Evolutionary conservation across 2,797 vertebrate genomes (phyloP).

Genomic region (Hypotaenidia okinawae): DNA sequence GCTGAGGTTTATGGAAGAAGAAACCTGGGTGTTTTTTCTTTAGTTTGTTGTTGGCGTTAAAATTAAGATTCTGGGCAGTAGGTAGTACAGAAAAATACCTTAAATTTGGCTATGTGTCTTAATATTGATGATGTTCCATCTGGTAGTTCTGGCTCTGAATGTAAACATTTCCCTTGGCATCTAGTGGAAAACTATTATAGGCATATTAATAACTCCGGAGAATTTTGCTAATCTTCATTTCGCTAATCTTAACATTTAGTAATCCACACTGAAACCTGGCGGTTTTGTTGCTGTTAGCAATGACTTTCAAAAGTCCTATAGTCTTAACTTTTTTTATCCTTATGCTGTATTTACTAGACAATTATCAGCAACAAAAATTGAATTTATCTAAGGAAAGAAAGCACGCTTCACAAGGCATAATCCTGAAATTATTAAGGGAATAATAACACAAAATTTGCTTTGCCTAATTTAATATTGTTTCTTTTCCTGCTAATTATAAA

Average conservation of each 20-base stretch:
- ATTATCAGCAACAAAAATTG: background rate
- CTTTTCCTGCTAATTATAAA: background rate
- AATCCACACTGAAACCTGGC: background rate
- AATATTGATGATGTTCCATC: background rate
- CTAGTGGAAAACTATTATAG: constrained; percentile 10
- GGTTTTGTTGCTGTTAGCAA: background rate
- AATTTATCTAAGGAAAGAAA: background rate
- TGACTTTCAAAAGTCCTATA: constrained; percentile 7
- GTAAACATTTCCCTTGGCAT: constrained; percentile 1
- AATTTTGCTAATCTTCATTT: constrained; percentile 33
- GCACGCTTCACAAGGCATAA: background rate
- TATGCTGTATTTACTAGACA: background rate
- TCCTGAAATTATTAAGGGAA: background rate
- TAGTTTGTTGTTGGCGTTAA: background rate
- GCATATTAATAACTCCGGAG: constrained; percentile 20
- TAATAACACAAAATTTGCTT: background rate
- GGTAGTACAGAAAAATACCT: background rate
- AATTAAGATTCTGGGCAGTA: background rate
- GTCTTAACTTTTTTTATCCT: background rate
- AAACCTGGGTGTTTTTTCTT: background rate
- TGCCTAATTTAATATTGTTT: background rate
- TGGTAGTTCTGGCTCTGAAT: background rate
- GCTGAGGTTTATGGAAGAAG: background rate
- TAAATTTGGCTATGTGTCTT: background rate
- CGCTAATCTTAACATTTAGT: background rate